Evolutionary conservation across 2,888 invertebrate genomes (phyloP).

Genomic region (Pilophorus perplexus): DNA sequence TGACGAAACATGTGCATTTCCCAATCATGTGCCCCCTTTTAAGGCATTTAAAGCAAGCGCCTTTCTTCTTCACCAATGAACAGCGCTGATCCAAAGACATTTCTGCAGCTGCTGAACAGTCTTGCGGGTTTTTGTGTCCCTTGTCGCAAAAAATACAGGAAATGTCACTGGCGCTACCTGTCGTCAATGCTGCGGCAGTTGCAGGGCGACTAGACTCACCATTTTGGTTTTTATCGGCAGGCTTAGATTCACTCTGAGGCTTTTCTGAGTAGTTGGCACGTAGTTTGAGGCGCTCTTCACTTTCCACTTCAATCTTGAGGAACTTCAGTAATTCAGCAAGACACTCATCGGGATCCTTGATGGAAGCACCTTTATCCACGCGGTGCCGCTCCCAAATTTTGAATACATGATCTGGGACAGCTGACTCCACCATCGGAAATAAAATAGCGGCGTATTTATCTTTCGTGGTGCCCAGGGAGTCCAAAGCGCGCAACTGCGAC

Average conservation of each 20-base stretch:
- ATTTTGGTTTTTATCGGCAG: not conserved
- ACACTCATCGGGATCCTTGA: constrained; percentile 30
- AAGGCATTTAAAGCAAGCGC: constrained; percentile 49
- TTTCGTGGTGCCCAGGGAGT: constrained; percentile 48
- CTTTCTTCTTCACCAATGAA: constrained; percentile 44
- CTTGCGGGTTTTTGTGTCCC: constrained; percentile 43
- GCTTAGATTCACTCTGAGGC: not conserved
- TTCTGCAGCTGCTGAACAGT: constrained; percentile 46
- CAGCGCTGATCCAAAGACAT: constrained; percentile 45
- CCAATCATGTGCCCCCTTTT: constrained; percentile 45
- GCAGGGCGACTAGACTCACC: not conserved
- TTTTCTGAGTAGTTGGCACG: constrained; percentile 40
- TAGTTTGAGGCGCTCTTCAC: constrained; percentile 47
- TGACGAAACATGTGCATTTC: constrained; percentile 46
- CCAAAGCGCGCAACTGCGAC: constrained; percentile 49
- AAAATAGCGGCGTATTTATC: constrained; percentile 50
- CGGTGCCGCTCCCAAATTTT: constrained; percentile 48
- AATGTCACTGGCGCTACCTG: constrained; percentile 21
- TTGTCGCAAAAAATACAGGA: constrained; percentile 49
- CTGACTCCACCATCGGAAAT: constrained; percentile 50
- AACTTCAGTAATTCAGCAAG: constrained; percentile 45
- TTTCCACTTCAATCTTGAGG: constrained; percentile 48
- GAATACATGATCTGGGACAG: constrained; percentile 49
- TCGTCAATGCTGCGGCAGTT: constrained; percentile 45
- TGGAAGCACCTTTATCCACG: constrained; percentile 15